Evolutionary conservation across 2,888 invertebrate genomes (phyloP), one percentile per base, ranked within the genome.

Genomic region (Aethes cnicana): DNA sequence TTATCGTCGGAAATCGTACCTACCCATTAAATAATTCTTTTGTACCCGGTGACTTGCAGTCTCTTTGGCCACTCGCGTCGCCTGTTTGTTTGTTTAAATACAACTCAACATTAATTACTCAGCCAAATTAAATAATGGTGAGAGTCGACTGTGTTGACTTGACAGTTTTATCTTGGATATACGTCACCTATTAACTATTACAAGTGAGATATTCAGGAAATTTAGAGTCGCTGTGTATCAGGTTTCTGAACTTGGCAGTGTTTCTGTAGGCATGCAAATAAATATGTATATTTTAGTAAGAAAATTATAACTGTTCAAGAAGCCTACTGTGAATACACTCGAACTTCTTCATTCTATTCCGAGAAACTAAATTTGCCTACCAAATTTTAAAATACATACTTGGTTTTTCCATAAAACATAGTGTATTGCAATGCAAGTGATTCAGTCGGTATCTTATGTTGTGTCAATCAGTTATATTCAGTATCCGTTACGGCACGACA

Each of bases 41-140:
- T 82, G 81, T 81, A 64, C 69, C 57, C 59, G 49, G 57, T 77
- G 79, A 78, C 79, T 81, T 77, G 76, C 74, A 61, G 55, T 44
- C 58, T 62, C 64, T 69, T 66, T 66, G 61, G 57, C 60, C 48
- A 16, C 30, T 17, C 53, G 6, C 23, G 35, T n/a, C 8, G 9
- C 30, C 30, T 25, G 47, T 52, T 52, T 59, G 55, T 62, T 56
- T 59, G 57, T 48, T 47, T 59, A 61, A 53, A 54, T 55, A 52
- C 44, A 32, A 39, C 11, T 52, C 44, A 32, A 32, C 39, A 39
- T 46, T 49, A 52, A 52, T 52, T 52, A 52, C 21, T 32, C 7
- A 42, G 28, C 8, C 18, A 42, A 14, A 20, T 8, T 8, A 18
- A n/a, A n/a, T 26, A 36, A 50, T 50, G 8, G 30, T 44, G 50